Base-by-base conservation (phyloP, 2,113 vertebrate genomes). In the Vulpes ferrilata region DNA sequence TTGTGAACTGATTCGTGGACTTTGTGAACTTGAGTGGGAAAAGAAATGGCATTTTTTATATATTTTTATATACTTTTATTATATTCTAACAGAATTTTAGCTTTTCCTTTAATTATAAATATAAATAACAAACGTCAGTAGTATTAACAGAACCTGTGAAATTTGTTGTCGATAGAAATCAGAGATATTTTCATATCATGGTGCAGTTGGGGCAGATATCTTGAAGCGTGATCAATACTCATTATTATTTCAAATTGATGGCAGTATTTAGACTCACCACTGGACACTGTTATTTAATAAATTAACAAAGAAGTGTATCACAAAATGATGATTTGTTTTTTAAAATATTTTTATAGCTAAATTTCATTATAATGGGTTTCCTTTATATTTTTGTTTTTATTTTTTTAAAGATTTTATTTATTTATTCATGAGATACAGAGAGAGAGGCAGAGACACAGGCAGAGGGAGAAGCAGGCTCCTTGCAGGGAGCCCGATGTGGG, bases 191-290 rank as follows among this genome's bases (percentile, higher is more conserved):
- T 76, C 43, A 86, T 43, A 38, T 64, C 35, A 78, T 35, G 53
- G 27, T 53, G 17, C 1, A n/a, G 38, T 7, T 43, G 51, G 15
- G 20, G 17, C 32, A 38, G 78, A 30, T 43, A 38, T 38, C 64
- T 38, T 79, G 20, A 64, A 85, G n/a, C 15, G 86, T 53, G 65
- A 53, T 0, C 20, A 3, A 59, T 57, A 53, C 11, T 78, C 30
- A 64, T 25, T 84, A 86, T 64, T 82, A 84, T 74, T 96, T 91
- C n/a, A 76, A 73, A 74, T 86, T 53, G 65, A 90, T 15, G 23
- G 22, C 27, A 62, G 22, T 48, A 62, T 93, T 88, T 81, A 91
- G n/a, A 64, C 13, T 43, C 4, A 69, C 32, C 57, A 62, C 8
- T 10, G 43, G 76, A 65, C 69, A 67, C 5, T 91, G 60, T 30